Conservation (phyloP, 2,888 invertebrate genomes). For the Onthophagus sagittarius region DNA sequence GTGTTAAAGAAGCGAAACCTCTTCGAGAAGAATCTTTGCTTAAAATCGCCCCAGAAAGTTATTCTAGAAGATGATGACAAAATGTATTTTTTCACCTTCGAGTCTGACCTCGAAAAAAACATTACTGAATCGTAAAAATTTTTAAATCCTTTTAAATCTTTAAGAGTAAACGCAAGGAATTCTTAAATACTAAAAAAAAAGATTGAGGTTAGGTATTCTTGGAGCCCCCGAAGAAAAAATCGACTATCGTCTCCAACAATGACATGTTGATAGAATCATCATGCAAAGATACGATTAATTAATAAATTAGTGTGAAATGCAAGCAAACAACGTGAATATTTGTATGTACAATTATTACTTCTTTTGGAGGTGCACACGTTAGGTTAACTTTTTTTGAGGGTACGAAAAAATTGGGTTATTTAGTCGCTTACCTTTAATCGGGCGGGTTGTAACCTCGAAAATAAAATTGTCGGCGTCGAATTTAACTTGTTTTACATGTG, state of each 20-base stretch:
- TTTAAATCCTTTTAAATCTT: too few species aligned
- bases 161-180: neutral
- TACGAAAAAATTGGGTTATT: neutral
- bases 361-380: too few species aligned
- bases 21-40: too few species aligned
- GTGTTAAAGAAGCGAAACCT: too few species aligned
- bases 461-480: neutral
- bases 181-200: neutral
- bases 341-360: neutral
- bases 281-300: neutral
- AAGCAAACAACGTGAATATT: neutral
- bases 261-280: neutral
- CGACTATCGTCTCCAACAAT: too few species aligned
- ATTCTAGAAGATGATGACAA: too few species aligned
- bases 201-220: neutral
- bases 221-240: too few species aligned
- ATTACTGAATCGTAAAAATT: neutral
- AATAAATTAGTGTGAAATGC: neutral
- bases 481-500: constrained; percentile 22
- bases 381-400: too few species aligned
- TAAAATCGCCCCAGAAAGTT: too few species aligned
- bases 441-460: neutral
- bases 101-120: too few species aligned
- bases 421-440: neutral
- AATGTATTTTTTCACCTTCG: too few species aligned